Base-by-base conservation (phyloP, 2,797 vertebrate genomes). In the Danionella dracula region DNA sequence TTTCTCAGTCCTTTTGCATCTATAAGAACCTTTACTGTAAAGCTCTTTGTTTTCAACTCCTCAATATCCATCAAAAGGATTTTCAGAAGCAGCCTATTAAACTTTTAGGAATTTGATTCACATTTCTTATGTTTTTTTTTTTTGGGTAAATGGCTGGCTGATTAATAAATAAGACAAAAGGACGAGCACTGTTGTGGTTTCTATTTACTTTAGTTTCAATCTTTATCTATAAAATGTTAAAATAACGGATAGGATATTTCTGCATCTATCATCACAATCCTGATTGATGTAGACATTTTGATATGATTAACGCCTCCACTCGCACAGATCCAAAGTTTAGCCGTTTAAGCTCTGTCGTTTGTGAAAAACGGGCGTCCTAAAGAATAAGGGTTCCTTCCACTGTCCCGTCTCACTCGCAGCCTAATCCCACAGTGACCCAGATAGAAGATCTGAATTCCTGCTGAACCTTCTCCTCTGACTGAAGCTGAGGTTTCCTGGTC, bases 341-440 rank as follows among this genome's bases (percentile, higher is more conserved):
- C 34, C 51, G 37, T 48, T 60, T 48, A 60, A 60, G 31, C 31
- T 31, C 44, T 20, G 4, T 11, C 5, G 6, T 27, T 27, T 29
- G 37, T 56, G 19, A 17, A 37, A n/a, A 15, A 27, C 17, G 46
- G 15, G 12, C 8, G 8, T 19, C 23, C 32, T 1, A 5, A 27
- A 11, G 31, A 45, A 46, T 37, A 37, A 27, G 35, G 21, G 31
- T 59, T 42, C 27, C 60, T 41, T 65, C 68, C 34, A 27, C 68
- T 8, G 46, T 53, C 63, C 65, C 57, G 63, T 73, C 57, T 73
- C 45, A 38, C 49, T 56, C 32, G 19, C 29, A 27, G 3, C 23
- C 23, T 74, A 77, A 77, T 74, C 69, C 72, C 65, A 60, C 8
- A 10, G 44, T 61, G 67, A 50, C 62, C 67, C 67, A 70, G 51